phyloP scores from a whole-genome alignment of 2,113 vertebrate genomes.

The Silurus glanis region DNA sequence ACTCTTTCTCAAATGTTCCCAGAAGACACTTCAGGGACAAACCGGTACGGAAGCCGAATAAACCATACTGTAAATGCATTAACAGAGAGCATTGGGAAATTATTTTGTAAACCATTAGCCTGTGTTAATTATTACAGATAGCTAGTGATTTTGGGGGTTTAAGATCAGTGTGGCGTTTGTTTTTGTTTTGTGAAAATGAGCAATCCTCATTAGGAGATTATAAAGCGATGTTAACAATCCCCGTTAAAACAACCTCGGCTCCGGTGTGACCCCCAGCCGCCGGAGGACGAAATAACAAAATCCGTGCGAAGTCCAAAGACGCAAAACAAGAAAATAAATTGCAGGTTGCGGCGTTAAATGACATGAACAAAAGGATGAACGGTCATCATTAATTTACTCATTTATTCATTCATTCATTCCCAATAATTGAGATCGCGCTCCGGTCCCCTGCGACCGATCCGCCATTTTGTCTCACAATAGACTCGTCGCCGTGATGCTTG shows the following conservation, averaged over 20 bases:
- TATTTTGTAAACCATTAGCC: background rate
- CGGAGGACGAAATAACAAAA: background rate
- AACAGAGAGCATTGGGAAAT: background rate
- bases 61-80: background rate
- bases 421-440: background rate
- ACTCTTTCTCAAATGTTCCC: background rate
- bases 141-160: background rate
- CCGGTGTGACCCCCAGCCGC: background rate
- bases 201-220: background rate
- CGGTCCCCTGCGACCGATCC: background rate
- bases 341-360: background rate
- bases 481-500: background rate
- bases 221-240: background rate
- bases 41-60: background rate
- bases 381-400: background rate
- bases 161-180: background rate
- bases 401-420: background rate
- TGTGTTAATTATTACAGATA: background rate
- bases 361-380: background rate
- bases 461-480: conserved; percentile 18
- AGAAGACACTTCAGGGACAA: background rate
- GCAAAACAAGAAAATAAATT: background rate
- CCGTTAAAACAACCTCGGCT: background rate
- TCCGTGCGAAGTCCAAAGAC: background rate
- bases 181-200: background rate